These are phyloP conservation scores for Misgurnus anguillicaudatus DNA, from an alignment of 2,113 vertebrate species.

Conservation along the genomic window DNA sequence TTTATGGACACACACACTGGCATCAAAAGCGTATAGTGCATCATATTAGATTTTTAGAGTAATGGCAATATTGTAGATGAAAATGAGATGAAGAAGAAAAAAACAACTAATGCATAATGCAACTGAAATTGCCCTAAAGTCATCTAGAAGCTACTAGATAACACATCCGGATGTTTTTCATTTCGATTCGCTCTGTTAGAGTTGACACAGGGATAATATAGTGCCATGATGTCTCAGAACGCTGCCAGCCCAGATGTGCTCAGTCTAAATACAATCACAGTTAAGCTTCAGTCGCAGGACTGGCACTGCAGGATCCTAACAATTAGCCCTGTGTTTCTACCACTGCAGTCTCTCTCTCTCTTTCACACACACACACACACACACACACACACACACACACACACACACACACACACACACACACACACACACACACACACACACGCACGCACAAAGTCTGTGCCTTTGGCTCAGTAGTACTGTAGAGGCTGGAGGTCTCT, in stretches of 20 bases:
- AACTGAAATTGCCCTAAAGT: constrained; percentile 40
- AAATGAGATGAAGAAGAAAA: constrained; percentile 50
- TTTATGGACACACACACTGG: neutral
- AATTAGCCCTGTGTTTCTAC: constrained; percentile 46
- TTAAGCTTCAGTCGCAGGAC: constrained; percentile 43
- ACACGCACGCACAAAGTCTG: neutral
- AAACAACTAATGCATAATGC: constrained; percentile 6
- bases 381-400: neutral
- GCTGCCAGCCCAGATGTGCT: constrained; percentile 49
- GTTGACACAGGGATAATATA: constrained; percentile 40
- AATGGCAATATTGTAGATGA: constrained; percentile 54
- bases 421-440: neutral
- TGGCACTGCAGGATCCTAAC: constrained; percentile 31
- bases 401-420: neutral
- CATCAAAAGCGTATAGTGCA: neutral
- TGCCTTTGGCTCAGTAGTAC: no score
- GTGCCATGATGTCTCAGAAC: neutral
- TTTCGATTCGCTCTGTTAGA: constrained; percentile 44
- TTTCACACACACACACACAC: neutral
- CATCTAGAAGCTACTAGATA: constrained; percentile 65
- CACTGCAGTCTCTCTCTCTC: constrained; percentile 20
- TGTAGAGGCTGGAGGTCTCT: neutral
- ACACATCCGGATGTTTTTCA: constrained; percentile 65
- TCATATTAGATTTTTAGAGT: constrained; percentile 56
- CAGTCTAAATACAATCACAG: constrained; percentile 61